Conservation (phyloP, 1,140 invertebrate species). For the Oreohelix idahoensis region DNA sequence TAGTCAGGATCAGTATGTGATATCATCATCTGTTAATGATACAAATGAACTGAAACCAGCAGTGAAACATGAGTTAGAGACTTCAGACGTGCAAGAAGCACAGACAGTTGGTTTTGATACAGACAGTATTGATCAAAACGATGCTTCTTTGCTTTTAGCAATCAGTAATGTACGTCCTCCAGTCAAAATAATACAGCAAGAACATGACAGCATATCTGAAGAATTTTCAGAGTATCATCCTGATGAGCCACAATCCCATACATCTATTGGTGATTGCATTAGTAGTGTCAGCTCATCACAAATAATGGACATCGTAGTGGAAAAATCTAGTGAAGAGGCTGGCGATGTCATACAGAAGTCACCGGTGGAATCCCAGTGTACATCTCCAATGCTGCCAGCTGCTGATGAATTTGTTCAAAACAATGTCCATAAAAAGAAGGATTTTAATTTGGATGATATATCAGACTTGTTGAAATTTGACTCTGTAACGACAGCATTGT, state of each 20-base stretch:
- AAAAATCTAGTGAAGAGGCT: neutral
- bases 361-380: neutral
- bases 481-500: neutral
- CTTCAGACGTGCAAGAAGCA: neutral
- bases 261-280: neutral
- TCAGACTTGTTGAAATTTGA: conserved; percentile 35
- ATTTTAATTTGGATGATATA: conserved; percentile 28
- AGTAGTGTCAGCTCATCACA: neutral
- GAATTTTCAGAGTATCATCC: neutral
- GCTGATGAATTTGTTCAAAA: neutral
- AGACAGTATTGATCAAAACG: conserved; percentile 20
- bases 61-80: neutral
- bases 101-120: conserved; percentile 3
- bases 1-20: neutral
- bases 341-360: neutral
- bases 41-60: neutral
- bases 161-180: conserved; percentile 27
- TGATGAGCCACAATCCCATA: neutral
- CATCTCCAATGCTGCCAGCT: neutral
- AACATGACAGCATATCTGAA: neutral
- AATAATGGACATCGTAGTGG: neutral
- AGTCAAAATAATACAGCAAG: neutral
- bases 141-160: conserved; percentile 28
- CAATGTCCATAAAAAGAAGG: neutral
- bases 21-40: neutral